Percentiles rank a stretch among this genome's conserved stretches.
Conservation (phyloP, 2,113 vertebrate species). For the Channa maculata region DNA sequence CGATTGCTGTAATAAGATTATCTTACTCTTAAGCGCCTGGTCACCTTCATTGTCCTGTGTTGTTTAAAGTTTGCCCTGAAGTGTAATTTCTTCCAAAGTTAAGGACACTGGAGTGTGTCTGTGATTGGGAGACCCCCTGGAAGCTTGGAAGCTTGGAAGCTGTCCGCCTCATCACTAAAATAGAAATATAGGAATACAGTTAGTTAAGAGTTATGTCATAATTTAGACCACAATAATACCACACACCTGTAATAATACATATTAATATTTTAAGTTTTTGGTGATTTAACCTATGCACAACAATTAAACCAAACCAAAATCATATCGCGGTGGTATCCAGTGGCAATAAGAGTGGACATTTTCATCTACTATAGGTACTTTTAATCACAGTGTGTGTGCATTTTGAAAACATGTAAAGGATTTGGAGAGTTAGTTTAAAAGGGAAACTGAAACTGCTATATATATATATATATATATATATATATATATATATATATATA, state of each 20-base stretch:
- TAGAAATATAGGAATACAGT: neutral
- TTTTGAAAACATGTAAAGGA: neutral
- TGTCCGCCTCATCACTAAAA: neutral
- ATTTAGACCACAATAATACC: neutral
- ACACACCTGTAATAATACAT: neutral
- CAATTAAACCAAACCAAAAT: neutral
- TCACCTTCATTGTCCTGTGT: conserved; percentile 72
- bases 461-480: no score
- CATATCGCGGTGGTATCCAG: neutral
- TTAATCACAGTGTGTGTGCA: neutral
- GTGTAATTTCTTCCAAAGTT: conserved; percentile 28
- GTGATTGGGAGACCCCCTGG: neutral
- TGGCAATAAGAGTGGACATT: no score
- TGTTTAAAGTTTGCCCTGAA: conserved; percentile 41
- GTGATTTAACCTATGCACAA: conserved; percentile 7
- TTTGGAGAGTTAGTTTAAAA: no score
- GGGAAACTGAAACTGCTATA: no score
- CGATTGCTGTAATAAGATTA: conserved; percentile 73
- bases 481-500: no score
- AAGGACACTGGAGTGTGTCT: neutral
- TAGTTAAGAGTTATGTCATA: no score
- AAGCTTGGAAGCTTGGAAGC: neutral
- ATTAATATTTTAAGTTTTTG: conserved; percentile 7
- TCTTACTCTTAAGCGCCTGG: conserved; percentile 59
- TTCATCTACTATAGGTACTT: no score